A percentile compares a stretch with the other conserved stretches of the same genome.
These are phyloP conservation scores for Gallinago undulata DNA, from an alignment of 2,113 vertebrate species.

Conservation along the genomic window DNA sequence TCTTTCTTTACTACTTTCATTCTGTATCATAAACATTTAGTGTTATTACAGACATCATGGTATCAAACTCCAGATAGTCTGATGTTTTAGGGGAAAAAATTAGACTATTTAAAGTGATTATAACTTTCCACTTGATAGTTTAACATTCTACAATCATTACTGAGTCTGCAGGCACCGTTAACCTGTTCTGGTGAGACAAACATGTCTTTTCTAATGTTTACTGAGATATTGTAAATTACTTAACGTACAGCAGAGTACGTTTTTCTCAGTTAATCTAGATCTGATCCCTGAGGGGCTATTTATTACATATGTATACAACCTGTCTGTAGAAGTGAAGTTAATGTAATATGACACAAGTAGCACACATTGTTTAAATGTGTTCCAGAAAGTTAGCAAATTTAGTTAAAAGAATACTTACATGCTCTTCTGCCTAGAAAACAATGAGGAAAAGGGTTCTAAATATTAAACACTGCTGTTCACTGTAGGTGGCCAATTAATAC, in stretches of 20 bases:
- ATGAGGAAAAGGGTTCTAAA: constrained; percentile 66
- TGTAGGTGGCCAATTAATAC: constrained; percentile 88
- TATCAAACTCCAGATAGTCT: constrained; percentile 44
- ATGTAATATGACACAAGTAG: constrained; percentile 82
- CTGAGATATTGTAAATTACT: constrained; percentile 78
- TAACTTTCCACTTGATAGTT: constrained; percentile 66
- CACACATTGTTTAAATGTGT: constrained; percentile 79
- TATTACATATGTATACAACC: constrained; percentile 81
- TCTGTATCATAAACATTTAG: constrained; percentile 40
- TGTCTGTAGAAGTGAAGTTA: constrained; percentile 80
- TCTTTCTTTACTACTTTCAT: constrained; percentile 42
- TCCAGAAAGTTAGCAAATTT: constrained; percentile 81
- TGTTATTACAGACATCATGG: constrained; percentile 14
- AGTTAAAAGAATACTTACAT: constrained; percentile 72
- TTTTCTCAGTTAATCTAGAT: constrained; percentile 78
- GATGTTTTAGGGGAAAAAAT: constrained; percentile 48
- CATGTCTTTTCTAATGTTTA: constrained; percentile 71
- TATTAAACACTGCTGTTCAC: constrained; percentile 79
- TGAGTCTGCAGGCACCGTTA: constrained; percentile 42
- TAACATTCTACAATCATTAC: constrained; percentile 47
- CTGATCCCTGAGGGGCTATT: constrained; percentile 79
- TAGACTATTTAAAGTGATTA: constrained; percentile 56
- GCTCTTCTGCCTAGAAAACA: constrained; percentile 76
- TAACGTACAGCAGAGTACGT: constrained; percentile 67
- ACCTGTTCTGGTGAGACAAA: constrained; percentile 66